Percentiles rank a stretch among this genome's conserved stretches.
These are phyloP conservation scores for Drosophila orosa DNA, from an alignment of 1,140 invertebrate species.

Conservation along the genomic window DNA sequence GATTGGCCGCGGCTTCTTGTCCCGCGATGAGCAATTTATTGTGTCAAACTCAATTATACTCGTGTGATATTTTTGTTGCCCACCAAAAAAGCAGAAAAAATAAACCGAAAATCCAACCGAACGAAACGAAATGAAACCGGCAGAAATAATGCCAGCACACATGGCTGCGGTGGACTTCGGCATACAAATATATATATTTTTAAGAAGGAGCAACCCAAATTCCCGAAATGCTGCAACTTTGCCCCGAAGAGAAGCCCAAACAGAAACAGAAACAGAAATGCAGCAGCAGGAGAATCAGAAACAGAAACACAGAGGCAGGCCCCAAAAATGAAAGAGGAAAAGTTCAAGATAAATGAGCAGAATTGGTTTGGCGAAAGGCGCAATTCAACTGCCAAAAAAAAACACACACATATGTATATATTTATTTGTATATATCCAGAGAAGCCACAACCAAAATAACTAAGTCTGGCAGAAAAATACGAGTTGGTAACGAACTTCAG, in stretches of 20 bases:
- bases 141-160: slow-evolving; percentile 40
- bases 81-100: slow-evolving; percentile 38
- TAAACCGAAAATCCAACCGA: slow-evolving; percentile 29
- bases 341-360: slow-evolving; percentile 78
- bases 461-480: slow-evolving; percentile 27
- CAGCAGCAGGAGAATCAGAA: slow-evolving; percentile 34
- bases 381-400: slow-evolving; percentile 76
- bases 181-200: slow-evolving; percentile 5
- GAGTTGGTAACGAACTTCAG: slow-evolving; percentile 4
- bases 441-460: slow-evolving; percentile 43
- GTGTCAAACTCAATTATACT: slow-evolving; percentile 84
- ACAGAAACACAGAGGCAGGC: slow-evolving; percentile 26
- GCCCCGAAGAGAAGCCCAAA: slow-evolving; percentile 42
- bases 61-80: slow-evolving; percentile 82
- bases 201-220: slow-evolving; percentile 79
- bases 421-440: slow-evolving; percentile 6
- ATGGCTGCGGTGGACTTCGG: slow-evolving; percentile 7
- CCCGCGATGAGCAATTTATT: slow-evolving; percentile 83
- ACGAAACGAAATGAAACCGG: slow-evolving; percentile 45
- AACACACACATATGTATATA: slow-evolving; percentile 4
- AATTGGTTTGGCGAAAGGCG: slow-evolving; percentile 80
- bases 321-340: slow-evolving; percentile 76
- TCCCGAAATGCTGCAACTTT: slow-evolving; percentile 79
- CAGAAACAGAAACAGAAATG: slow-evolving; percentile 27
- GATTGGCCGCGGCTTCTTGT: slow-evolving; percentile 62